These are phyloP conservation scores for Falco novaeseelandiae DNA, from an alignment of 2,797 vertebrate genomes.

Conservation along the genomic window DNA sequence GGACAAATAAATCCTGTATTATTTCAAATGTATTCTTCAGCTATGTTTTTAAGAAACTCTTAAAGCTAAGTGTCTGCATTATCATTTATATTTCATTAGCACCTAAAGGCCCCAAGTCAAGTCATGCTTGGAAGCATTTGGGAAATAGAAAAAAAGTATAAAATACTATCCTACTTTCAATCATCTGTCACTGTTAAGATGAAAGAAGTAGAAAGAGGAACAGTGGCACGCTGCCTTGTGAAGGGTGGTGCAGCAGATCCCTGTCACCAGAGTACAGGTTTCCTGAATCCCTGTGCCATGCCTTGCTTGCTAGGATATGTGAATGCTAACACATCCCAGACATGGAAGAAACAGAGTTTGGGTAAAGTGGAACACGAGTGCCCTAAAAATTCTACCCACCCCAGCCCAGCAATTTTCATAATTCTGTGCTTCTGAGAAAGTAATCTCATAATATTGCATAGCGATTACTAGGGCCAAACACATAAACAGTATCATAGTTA, in stretches of 20 bases:
- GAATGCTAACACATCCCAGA: not conserved
- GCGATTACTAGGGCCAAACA: not conserved
- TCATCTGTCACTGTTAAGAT: not conserved
- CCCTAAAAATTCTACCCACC: not conserved
- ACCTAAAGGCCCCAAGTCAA: not conserved
- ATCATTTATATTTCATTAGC: constrained; percentile 21
- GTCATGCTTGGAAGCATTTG: not conserved
- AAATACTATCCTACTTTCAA: not conserved
- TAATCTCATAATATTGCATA: not conserved
- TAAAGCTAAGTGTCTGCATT: not conserved
- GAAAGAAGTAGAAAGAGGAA: not conserved
- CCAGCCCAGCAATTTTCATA: rapidly evolving
- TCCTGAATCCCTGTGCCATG: not conserved
- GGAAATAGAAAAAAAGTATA: not conserved
- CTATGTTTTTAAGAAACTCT: not conserved
- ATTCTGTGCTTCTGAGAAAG: not conserved
- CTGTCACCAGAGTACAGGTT: not conserved
- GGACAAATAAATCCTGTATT: not conserved
- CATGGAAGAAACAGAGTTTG: not conserved
- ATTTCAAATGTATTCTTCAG: not conserved
- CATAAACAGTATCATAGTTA: not conserved
- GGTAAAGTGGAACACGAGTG: not conserved
- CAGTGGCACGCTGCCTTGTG: rapidly evolving
- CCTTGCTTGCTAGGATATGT: not conserved
- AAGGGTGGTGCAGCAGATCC: not conserved